These are phyloP conservation scores for Philereme vetulata DNA, from an alignment of 2,888 invertebrate species.

Conservation along the genomic window DNA sequence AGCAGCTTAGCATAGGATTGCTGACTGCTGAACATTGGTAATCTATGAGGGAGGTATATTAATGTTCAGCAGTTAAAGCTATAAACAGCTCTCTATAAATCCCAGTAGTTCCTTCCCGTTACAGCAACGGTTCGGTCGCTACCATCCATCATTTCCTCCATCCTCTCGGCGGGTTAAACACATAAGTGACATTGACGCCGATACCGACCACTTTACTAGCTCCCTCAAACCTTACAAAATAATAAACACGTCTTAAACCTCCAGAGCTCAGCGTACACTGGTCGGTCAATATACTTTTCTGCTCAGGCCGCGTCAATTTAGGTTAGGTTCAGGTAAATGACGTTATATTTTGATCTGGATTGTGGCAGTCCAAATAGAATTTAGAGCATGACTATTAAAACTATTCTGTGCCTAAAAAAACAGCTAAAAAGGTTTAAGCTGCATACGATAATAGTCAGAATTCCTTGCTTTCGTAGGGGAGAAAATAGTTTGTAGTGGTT, in stretches of 20 bases:
- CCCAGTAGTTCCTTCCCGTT: slow-evolving; percentile 54
- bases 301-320: slow-evolving; percentile 62
- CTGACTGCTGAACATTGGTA: too few relatives aligned
- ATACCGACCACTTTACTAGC: slow-evolving; percentile 60
- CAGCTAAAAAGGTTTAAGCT: too few relatives aligned
- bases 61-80: too few relatives aligned
- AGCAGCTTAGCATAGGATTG: too few relatives aligned
- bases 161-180: slow-evolving; percentile 83
- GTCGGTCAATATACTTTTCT: slow-evolving; percentile 60
- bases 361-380: slow-evolving; percentile 51
- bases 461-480: too few relatives aligned
- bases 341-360: slow-evolving; percentile 69
- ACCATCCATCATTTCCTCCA: slow-evolving; percentile 82
- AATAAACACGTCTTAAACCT: slow-evolving; percentile 45
- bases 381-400: not conserved
- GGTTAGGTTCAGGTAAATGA: slow-evolving; percentile 73
- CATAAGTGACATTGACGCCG: slow-evolving; percentile 83
- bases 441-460: too few relatives aligned
- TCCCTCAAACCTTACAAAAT: slow-evolving; percentile 45
- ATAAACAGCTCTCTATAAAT: slow-evolving; percentile 57
- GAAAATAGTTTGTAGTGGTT: too few relatives aligned
- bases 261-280: slow-evolving; percentile 54
- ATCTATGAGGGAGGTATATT: too few relatives aligned
- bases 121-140: slow-evolving; percentile 70
- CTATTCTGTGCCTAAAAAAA: too few relatives aligned